These are phyloP conservation scores for Drosophila aff. DNA, from an alignment of 1,140 invertebrate species.

Conservation along the genomic window DNA sequence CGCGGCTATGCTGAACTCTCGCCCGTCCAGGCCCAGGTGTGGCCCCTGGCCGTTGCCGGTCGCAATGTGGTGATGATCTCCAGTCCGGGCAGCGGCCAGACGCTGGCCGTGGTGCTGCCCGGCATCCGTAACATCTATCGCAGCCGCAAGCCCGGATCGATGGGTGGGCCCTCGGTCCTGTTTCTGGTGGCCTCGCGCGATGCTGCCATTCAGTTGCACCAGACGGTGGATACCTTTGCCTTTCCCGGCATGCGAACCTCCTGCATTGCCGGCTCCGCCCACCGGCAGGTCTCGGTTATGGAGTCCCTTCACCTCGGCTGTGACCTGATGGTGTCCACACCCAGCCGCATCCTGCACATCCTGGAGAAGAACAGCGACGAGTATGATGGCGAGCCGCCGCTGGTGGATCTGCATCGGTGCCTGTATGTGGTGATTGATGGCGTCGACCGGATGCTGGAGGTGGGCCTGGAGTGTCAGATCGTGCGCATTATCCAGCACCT, in stretches of 20 bases:
- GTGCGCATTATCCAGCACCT: slow-evolving; percentile 91
- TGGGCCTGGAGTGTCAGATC: slow-evolving; percentile 95
- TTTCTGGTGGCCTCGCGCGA: slow-evolving; percentile 96
- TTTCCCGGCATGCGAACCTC: slow-evolving; percentile 91
- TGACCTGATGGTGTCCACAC: slow-evolving; percentile 95
- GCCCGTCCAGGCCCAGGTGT: slow-evolving; percentile 93
- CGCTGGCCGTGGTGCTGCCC: slow-evolving; percentile 90
- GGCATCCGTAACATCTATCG: slow-evolving; percentile 96
- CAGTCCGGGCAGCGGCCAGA: slow-evolving; percentile 88
- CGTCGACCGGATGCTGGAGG: slow-evolving; percentile 98
- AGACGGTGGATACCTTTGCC: slow-evolving; percentile 95
- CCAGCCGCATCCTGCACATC: slow-evolving; percentile 97
- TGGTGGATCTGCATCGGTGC: slow-evolving; percentile 91
- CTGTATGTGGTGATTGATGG: slow-evolving; percentile 98
- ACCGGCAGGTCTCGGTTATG: slow-evolving; percentile 91
- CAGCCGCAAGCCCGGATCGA: slow-evolving; percentile 89
- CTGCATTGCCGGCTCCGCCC: slow-evolving; percentile 96
- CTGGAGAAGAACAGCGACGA: slow-evolving; percentile 87
- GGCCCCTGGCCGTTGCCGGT: slow-evolving; percentile 95
- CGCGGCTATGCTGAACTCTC: slow-evolving; percentile 91
- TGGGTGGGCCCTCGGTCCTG: slow-evolving; percentile 93
- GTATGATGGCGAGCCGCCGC: slow-evolving; percentile 86
- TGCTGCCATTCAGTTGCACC: slow-evolving; percentile 96
- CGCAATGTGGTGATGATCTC: slow-evolving; percentile 88
- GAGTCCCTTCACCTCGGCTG: slow-evolving; percentile 92